Conservation (phyloP, 1,140 invertebrate genomes). For the Achatina immaculata region DNA sequence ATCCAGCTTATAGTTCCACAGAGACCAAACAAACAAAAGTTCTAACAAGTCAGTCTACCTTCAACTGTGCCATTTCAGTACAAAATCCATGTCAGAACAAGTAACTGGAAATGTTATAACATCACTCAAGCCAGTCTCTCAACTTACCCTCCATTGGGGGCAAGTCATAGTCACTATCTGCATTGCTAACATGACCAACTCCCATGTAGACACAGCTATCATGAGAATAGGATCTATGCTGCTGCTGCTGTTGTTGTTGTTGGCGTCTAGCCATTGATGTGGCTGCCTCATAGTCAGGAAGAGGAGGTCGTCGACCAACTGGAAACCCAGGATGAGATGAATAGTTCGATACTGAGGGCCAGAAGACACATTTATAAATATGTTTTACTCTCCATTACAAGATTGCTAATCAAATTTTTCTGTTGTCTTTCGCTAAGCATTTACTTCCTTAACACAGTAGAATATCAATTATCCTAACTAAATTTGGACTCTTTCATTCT, state of each 20-base stretch:
- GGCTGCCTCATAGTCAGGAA: slow-evolving; percentile 67
- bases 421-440: not conserved
- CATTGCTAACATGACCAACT: not conserved
- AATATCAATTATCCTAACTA: too few relatives aligned
- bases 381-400: not conserved
- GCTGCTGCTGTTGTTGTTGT: slow-evolving; percentile 53
- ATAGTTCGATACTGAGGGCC: slow-evolving; percentile 27
- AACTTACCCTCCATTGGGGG: slow-evolving; percentile 24
- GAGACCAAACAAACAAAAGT: too few relatives aligned
- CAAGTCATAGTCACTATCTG: not conserved
- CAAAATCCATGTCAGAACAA: not conserved
- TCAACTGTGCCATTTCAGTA: not conserved
- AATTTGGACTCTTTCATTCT: too few relatives aligned
- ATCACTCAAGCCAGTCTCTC: not conserved
- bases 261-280: slow-evolving; percentile 65
- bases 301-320: slow-evolving; percentile 59
- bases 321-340: slow-evolving; percentile 37
- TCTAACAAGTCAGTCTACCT: too few relatives aligned
- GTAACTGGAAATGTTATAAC: slow-evolving; percentile 11
- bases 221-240: slow-evolving; percentile 56
- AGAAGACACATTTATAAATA: too few relatives aligned
- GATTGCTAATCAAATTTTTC: not conserved
- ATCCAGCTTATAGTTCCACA: too few relatives aligned
- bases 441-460: not conserved
- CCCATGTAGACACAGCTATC: slow-evolving; percentile 38